Evolutionary conservation across 1,140 invertebrate genomes (phyloP).

Genomic region (Trichomalopsis sarcophagae): DNA sequence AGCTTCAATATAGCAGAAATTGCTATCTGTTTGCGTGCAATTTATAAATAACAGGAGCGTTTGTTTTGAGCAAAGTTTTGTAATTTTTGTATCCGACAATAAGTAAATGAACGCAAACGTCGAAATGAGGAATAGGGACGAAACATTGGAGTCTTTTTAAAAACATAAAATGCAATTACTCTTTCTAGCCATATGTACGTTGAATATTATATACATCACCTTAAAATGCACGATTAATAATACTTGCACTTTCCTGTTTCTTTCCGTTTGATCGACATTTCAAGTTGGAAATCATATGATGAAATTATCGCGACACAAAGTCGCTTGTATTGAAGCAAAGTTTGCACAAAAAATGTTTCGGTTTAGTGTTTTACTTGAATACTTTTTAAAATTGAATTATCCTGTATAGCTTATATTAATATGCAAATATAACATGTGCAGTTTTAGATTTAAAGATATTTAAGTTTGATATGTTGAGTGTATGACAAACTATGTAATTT

Average conservation of each 20-base stretch:
- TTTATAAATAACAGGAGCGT: neutral
- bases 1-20: neutral
- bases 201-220: neutral
- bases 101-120: conserved; percentile 6
- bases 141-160: neutral
- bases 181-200: neutral
- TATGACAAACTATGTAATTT: too few relatives aligned
- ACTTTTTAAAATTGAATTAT: too few relatives aligned
- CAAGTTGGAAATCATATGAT: neutral
- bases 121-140: neutral
- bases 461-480: too few relatives aligned
- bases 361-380: neutral
- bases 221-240: conserved; percentile 19
- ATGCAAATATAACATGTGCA: too few relatives aligned
- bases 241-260: conserved; percentile 11
- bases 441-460: too few relatives aligned
- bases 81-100: conserved; percentile 46
- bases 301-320: neutral
- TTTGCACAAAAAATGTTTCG: neutral
- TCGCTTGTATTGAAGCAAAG: neutral
- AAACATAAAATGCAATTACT: neutral
- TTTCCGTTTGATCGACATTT: neutral
- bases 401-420: too few relatives aligned
- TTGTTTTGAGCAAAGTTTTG: conserved; percentile 32
- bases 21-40: conserved; percentile 3